Conservation (phyloP, 2,888 invertebrate species). For the Pedicia rivosa region DNA sequence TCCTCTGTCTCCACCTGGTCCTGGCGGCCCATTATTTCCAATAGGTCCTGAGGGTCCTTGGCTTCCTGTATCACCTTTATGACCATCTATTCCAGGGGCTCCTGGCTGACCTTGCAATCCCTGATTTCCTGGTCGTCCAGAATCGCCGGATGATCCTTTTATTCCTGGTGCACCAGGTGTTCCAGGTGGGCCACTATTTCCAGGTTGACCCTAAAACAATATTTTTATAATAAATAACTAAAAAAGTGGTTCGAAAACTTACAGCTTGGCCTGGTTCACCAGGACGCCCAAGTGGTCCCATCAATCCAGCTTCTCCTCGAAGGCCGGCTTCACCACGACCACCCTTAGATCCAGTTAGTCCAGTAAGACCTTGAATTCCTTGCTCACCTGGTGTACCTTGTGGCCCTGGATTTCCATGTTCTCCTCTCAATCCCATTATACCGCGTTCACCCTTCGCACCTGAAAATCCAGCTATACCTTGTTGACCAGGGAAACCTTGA, state of each 20-base stretch:
- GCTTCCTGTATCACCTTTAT: constrained; percentile 57
- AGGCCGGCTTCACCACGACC: constrained; percentile 56
- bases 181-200: constrained; percentile 50
- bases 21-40: constrained; percentile 35
- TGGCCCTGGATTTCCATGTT: constrained; percentile 50
- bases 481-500: constrained; percentile 51
- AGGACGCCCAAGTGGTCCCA: constrained; percentile 62
- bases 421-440: constrained; percentile 50
- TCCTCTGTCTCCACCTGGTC: constrained; percentile 36
- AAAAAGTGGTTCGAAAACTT: constrained; percentile 17
- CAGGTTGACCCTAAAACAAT: constrained; percentile 49
- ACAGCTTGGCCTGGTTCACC: constrained; percentile 59
- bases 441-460: constrained; percentile 63
- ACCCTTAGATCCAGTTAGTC: constrained; percentile 54
- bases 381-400: constrained; percentile 37
- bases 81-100: constrained; percentile 51
- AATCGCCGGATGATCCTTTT: constrained; percentile 55
- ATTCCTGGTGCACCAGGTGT: constrained; percentile 47
- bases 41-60: constrained; percentile 51
- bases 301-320: constrained; percentile 57
- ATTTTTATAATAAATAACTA: neutral
- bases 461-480: constrained; percentile 49
- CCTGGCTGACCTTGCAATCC: constrained; percentile 58
- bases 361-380: constrained; percentile 35
- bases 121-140: constrained; percentile 47